Evolutionary conservation across 1,140 invertebrate genomes (phyloP), one percentile per base, ranked within the genome.

Genomic region (Monomorium pharaonis): DNA sequence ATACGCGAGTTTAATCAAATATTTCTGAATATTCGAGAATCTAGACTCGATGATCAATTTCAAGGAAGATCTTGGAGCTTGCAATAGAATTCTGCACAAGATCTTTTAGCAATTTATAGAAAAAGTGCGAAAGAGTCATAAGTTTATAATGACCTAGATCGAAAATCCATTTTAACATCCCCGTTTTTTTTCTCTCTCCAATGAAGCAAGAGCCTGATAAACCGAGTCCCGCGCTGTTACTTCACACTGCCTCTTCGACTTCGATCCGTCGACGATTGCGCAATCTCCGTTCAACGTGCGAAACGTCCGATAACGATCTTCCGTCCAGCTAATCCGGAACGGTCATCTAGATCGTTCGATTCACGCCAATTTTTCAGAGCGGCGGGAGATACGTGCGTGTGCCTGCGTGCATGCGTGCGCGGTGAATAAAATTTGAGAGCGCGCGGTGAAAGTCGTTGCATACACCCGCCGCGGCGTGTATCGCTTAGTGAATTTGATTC

Each of bases 401-500:
- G 37, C 0, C 4, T 2, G 37, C 5, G 33, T 33, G 49, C 0
- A 30, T 30, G 63, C 21, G 33, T 70, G 51, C 12, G 9, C 60
- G 37, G n/a, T 30, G 24, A 83, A 30, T 30, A 47, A 83, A 81
- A 74, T 83, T 83, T 74, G 54, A 60, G 51, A 74, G 16, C 33
- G 16, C 33, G 51, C 37, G 42, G 78, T 83, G 78, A 83, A 83
- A 83, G 78, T 83, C 24, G 60, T 37, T 21, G 37, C 37, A 37
- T 7, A 33, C 33, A 33, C 9, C 10, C 42, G 30, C 21, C 14
- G 10, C 10, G 58, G 16, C 21, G 37, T 60, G 51, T 65, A 42
- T 42, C 18, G 16, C 12, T n/a, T 30, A 74, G 67, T 58, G 37
- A 72, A 83, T 83, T 83, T 74, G 51, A 81, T 81, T 81, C 49